Evolutionary conservation across 2,888 invertebrate genomes (phyloP), one percentile per base, ranked within the genome.

Genomic region (Pristionchus entomophagus): DNA sequence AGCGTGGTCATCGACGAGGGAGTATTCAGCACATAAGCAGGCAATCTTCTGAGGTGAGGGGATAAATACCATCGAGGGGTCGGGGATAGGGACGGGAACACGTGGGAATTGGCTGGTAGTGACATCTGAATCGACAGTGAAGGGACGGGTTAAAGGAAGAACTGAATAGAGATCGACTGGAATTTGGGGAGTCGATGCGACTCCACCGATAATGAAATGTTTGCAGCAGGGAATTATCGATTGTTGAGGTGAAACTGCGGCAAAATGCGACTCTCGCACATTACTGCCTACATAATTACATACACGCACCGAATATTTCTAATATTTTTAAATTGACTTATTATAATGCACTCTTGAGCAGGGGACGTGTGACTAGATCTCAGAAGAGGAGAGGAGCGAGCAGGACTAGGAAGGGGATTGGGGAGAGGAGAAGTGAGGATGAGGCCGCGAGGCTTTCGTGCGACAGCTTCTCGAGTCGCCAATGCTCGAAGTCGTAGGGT

Each of bases 401-500:
- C 22, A 65, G 62, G 38, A 38, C 56, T 10, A 82, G 38, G 82
- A 49, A 82, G n/a, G 41, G 2, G 17, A 81, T 17, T 2, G 65
- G 29, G 32, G 49, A 82, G 19, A 59, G 17, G 38, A 59, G 22
- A 29, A 84, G 65, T 17, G 65, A 32, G 2, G 83, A 62, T 0
- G 83, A 84, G 19, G 83, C 62, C 8, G 65, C 32, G 29, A 84
- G 22, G 17, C 62, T 62, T 5, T 49, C 83, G 8, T 65, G 65
- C 22, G 82, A 82, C 5, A 59, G 82, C 38, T 53, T 59, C 45
- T 82, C 56, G n/a, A 41, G 56, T 59, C 53, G 14, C 82, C 82
- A 82, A 35, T 89, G 88, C 56, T 92, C 92, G 51, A 89, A 90
- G 53, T 87, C 87, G 88, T 88, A 91, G 2, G 90, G 90, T 41